Evolutionary conservation across 2,888 invertebrate species (phyloP).

Genomic region (Metellina segmentata): DNA sequence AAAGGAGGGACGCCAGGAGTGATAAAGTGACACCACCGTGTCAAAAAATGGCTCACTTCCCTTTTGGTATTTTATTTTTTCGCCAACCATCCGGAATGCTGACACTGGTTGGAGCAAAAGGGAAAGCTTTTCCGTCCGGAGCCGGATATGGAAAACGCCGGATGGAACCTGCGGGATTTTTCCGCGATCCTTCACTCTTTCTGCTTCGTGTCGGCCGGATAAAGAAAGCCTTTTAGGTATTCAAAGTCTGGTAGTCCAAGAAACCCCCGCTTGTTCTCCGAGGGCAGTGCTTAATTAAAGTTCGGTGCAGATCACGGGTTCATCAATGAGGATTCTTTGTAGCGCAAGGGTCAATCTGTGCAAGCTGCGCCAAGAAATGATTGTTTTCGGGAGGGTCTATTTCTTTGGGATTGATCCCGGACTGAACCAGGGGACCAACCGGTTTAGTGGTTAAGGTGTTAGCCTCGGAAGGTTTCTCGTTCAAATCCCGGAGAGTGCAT

Average conservation of each 20-base stretch:
- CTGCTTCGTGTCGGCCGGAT: not conserved
- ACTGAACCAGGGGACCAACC: too few species aligned
- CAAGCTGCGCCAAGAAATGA: too few species aligned
- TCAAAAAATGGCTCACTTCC: slow-evolving; percentile 30
- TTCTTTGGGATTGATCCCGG: too few species aligned
- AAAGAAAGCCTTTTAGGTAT: not conserved
- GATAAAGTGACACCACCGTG: slow-evolving; percentile 45
- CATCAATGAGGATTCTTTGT: too few species aligned
- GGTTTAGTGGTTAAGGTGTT: too few species aligned
- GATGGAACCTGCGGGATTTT: slow-evolving; percentile 14
- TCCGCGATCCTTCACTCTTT: not conserved
- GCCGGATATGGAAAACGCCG: slow-evolving; percentile 55
- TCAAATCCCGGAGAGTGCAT: too few species aligned
- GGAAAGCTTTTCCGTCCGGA: slow-evolving; percentile 5
- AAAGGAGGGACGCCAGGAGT: slow-evolving; percentile 30
- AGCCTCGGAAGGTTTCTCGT: too few species aligned
- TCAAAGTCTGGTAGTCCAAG: not conserved
- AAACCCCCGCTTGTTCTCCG: not conserved
- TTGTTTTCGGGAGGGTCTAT: too few species aligned
- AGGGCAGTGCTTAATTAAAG: not conserved
- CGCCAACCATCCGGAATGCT: not conserved
- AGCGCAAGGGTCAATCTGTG: too few species aligned
- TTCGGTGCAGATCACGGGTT: not conserved
- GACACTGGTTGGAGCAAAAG: slow-evolving; percentile 17
- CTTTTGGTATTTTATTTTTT: not conserved